A percentile compares a stretch with the other conserved stretches of the same genome.
These are phyloP conservation scores for Heliopora coerulea DNA, from an alignment of 92 coral and sea anemone genomes.

Conservation along the genomic window DNA sequence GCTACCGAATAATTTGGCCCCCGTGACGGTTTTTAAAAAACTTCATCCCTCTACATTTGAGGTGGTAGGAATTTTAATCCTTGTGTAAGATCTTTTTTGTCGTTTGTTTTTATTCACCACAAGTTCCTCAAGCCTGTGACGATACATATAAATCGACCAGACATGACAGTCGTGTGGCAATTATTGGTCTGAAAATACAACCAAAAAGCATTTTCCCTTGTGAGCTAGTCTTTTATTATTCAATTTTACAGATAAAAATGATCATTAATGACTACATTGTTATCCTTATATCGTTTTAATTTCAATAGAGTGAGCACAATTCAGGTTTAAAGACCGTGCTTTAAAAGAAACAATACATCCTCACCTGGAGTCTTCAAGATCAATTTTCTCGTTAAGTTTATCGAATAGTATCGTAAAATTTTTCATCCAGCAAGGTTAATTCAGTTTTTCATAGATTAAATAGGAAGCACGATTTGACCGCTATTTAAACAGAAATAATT, in stretches of 20 bases:
- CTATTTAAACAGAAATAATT: too few relatives aligned
- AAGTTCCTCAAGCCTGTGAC: conserved; percentile 5
- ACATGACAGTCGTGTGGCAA: not conserved
- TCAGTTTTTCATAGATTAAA: too few relatives aligned
- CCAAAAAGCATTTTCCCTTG: not conserved
- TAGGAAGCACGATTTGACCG: too few relatives aligned
- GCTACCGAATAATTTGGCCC: conserved; percentile 22
- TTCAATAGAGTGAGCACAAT: too few relatives aligned
- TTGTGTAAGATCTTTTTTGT: not conserved
- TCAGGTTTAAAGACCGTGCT: too few relatives aligned
- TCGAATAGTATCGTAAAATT: too few relatives aligned
- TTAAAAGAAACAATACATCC: not conserved
- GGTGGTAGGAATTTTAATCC: not conserved
- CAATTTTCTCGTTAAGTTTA: too few relatives aligned
- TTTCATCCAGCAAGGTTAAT: too few relatives aligned
- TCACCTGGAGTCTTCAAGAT: not conserved
- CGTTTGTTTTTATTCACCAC: not conserved
- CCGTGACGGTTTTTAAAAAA: conserved; percentile 13
- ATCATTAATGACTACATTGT: not conserved
- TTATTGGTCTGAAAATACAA: not conserved
- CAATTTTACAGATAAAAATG: not conserved
- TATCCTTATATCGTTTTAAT: too few relatives aligned
- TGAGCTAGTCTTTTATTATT: conserved; percentile 10
- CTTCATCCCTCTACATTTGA: conserved; percentile 9
- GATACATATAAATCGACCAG: conserved; percentile 9